These are phyloP conservation scores for Uropsilus gracilis DNA, from an alignment of 2,113 vertebrate species.

Conservation along the genomic window DNA sequence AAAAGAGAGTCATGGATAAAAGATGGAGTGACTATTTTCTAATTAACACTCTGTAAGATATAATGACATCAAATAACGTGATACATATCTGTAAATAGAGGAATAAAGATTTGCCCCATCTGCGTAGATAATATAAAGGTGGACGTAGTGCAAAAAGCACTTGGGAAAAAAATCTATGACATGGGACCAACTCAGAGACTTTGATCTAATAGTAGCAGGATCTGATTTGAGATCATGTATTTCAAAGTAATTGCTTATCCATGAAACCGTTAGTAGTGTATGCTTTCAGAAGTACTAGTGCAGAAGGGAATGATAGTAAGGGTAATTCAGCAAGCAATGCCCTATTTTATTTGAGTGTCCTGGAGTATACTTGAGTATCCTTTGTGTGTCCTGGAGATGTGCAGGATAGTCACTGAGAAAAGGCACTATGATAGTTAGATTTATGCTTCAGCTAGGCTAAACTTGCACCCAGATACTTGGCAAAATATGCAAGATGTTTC, in stretches of 20 bases:
- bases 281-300: neutral
- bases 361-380: neutral
- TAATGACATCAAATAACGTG: neutral
- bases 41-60: slow-evolving; percentile 39
- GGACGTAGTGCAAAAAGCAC: neutral
- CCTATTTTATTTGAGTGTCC: too few species aligned
- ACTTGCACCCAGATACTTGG: neutral
- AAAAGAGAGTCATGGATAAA: neutral
- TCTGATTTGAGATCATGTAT: neutral
- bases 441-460: neutral
- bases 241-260: neutral
- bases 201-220: too few species aligned
- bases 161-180: neutral
- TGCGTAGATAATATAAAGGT: neutral
- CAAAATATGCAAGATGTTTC: neutral
- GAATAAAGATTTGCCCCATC: neutral
- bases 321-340: rapidly evolving
- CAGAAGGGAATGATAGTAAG: rapidly evolving
- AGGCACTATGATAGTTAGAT: neutral
- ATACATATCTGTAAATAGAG: neutral
- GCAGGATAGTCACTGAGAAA: neutral
- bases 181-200: neutral
- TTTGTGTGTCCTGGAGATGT: neutral
- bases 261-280: rapidly evolving
- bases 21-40: neutral